A percentile compares a stretch with the other conserved stretches of the same genome.
Conservation (phyloP, 53 echinoderm and acorn worm genomes). For the Antedon mediterranea region DNA sequence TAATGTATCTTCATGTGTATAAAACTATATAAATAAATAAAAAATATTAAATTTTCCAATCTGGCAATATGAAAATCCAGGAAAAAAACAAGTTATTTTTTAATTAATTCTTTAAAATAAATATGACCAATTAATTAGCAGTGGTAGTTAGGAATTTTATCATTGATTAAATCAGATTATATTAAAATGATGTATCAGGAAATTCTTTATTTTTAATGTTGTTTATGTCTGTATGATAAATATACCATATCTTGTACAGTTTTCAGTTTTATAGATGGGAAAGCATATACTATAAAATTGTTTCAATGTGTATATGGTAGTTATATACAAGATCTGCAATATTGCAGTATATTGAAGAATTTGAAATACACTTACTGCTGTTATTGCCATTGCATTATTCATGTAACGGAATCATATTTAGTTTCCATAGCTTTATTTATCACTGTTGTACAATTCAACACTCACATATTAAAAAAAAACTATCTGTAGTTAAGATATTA, state of each 20-base stretch:
- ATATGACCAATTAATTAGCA: neutral
- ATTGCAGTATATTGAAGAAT: neutral
- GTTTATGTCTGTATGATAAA: neutral
- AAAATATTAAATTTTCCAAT: neutral
- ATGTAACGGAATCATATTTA: too few relatives aligned
- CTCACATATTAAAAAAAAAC: too few relatives aligned
- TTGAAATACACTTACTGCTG: too few relatives aligned
- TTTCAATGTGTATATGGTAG: neutral
- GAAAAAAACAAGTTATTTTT: neutral
- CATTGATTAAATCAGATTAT: neutral
- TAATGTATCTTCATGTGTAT: neutral
- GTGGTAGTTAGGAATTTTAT: neutral
- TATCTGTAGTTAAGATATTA: too few relatives aligned
- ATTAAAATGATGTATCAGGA: neutral
- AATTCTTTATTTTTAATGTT: neutral
- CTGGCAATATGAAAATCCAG: neutral
- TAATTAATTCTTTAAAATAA: neutral
- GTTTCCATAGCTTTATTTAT: neutral
- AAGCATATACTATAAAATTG: neutral
- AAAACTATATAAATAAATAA: neutral
- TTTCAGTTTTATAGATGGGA: neutral
- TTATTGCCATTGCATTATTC: too few relatives aligned
- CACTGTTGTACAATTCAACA: conserved; percentile 1
- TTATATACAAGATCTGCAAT: neutral
- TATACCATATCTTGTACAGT: neutral